Evolutionary conservation across 2,888 invertebrate genomes (phyloP).

Genomic region (Drosophila kanekoi): DNA sequence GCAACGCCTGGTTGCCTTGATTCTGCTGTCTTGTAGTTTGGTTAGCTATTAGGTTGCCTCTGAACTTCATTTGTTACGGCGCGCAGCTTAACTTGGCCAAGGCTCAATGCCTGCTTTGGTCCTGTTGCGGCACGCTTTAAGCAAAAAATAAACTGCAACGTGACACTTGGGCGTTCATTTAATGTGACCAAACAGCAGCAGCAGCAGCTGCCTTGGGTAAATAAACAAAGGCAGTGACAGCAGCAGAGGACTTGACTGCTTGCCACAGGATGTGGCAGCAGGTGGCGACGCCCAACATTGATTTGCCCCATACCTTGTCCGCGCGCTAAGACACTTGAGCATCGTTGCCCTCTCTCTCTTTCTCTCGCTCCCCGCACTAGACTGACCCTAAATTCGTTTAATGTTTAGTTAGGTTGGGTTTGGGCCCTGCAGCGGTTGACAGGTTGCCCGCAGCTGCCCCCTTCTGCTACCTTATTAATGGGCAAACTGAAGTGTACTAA

Average conservation of each 20-base stretch:
- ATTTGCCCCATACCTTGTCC: constrained; percentile 29
- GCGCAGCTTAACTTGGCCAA: constrained; percentile 19
- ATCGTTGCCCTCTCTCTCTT: background rate
- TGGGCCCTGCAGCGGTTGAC: constrained; percentile 43
- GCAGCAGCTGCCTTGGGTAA: constrained; percentile 28
- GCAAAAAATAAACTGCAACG: constrained; percentile 45
- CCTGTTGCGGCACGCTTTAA: constrained; percentile 25
- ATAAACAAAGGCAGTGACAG: constrained; percentile 52
- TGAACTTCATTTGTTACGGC: constrained; percentile 57
- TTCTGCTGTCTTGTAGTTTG: constrained; percentile 10
- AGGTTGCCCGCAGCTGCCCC: constrained; percentile 27
- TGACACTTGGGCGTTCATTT: constrained; percentile 59
- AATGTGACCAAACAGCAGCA: constrained; percentile 42
- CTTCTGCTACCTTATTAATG: constrained; percentile 56
- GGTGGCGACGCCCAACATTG: constrained; percentile 40
- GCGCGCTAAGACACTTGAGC: constrained; percentile 30
- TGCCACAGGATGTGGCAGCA: constrained; percentile 40
- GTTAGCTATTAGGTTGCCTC: constrained; percentile 39
- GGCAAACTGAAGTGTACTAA: constrained; percentile 67
- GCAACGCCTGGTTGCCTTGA: background rate
- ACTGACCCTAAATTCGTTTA: constrained; percentile 70
- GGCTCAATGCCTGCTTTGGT: constrained; percentile 21
- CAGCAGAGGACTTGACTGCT: constrained; percentile 41
- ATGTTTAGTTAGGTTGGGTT: constrained; percentile 69
- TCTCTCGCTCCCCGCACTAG: constrained; percentile 32